These are phyloP conservation scores for Leucoptera coffeella DNA, from an alignment of 2,888 invertebrate genomes.

Conservation along the genomic window DNA sequence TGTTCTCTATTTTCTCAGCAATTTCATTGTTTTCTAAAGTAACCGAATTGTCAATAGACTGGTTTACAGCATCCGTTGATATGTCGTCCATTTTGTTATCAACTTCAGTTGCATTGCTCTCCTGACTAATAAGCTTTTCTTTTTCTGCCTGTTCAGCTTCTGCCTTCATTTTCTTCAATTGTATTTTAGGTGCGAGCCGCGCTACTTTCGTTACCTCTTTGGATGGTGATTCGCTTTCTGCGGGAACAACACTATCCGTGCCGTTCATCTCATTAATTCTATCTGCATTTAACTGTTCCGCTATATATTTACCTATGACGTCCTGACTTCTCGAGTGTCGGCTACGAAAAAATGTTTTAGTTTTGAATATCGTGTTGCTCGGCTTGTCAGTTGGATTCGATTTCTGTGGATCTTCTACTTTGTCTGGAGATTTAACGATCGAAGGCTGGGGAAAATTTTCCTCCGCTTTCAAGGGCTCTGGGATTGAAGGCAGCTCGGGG, in stretches of 20 bases:
- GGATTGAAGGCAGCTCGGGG: slow-evolving; percentile 50
- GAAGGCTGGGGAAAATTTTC: slow-evolving; percentile 55
- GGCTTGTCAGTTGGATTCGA: slow-evolving; percentile 13
- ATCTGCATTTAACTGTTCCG: slow-evolving; percentile 41
- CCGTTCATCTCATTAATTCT: slow-evolving; percentile 40
- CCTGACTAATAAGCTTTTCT: slow-evolving; percentile 5
- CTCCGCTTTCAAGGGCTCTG: slow-evolving; percentile 43
- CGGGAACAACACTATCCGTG: slow-evolving; percentile 25
- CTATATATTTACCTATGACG: slow-evolving; percentile 47
- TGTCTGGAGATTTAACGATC: slow-evolving; percentile 41
- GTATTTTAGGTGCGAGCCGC: slow-evolving; percentile 46
- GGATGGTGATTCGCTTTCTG: slow-evolving; percentile 31
- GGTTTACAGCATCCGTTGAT: not conserved
- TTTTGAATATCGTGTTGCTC: slow-evolving; percentile 46
- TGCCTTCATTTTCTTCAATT: slow-evolving; percentile 45
- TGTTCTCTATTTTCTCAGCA: not conserved
- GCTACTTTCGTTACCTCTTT: slow-evolving; percentile 51
- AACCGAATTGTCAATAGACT: too few relatives aligned
- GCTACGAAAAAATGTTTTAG: slow-evolving; percentile 50
- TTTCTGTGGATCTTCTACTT: slow-evolving; percentile 15
- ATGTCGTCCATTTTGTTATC: not conserved
- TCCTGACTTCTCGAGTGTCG: slow-evolving; percentile 48
- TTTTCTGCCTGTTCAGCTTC: slow-evolving; percentile 31
- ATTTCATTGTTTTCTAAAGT: not conserved
- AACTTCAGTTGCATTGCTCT: slow-evolving; percentile 2